Percentiles rank a stretch among this genome's conserved stretches.
Evolutionary conservation across 2,797 vertebrate genomes (phyloP).

Genomic region (Echiichthys vipera): DNA sequence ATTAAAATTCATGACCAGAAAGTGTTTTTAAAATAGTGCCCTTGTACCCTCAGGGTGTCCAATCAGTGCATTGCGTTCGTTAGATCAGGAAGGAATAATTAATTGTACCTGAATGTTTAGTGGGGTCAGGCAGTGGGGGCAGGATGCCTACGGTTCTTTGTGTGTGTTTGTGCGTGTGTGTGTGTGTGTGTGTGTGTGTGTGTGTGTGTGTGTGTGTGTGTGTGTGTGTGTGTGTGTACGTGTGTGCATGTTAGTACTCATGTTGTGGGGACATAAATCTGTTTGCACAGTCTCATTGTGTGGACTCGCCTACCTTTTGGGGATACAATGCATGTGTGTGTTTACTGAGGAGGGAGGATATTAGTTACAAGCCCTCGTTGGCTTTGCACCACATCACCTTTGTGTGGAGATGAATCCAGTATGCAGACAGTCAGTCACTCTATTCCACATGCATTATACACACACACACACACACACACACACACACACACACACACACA

Average conservation of each 20-base stretch:
- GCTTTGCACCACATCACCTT: slow-evolving; percentile 57
- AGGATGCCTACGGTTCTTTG: slow-evolving; percentile 63
- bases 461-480: not conserved
- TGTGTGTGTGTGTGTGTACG: slow-evolving; percentile 1
- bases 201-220: slow-evolving; percentile 33
- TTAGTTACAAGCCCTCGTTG: slow-evolving; percentile 27
- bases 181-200: slow-evolving; percentile 43
- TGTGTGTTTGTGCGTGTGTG: slow-evolving; percentile 41
- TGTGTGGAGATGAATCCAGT: slow-evolving; percentile 59
- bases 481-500: slow-evolving; percentile 3
- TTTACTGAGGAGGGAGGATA: slow-evolving; percentile 3
- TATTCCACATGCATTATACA: not conserved
- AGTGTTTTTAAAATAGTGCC: slow-evolving; percentile 88
- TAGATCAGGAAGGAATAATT: slow-evolving; percentile 87
- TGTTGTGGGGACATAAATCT: no score
- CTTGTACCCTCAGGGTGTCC: slow-evolving; percentile 80
- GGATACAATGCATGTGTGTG: no score
- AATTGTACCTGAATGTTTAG: slow-evolving; percentile 89
- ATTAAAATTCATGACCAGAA: slow-evolving; percentile 90
- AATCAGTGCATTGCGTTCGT: slow-evolving; percentile 81
- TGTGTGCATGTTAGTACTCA: no score
- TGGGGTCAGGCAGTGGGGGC: slow-evolving; percentile 80
- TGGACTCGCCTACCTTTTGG: no score
- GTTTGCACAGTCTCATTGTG: no score
- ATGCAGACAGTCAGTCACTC: slow-evolving; percentile 30